phyloP scores from a whole-genome alignment of 92 coral and sea anemone genomes.

The Epizoanthus rinbou region DNA sequence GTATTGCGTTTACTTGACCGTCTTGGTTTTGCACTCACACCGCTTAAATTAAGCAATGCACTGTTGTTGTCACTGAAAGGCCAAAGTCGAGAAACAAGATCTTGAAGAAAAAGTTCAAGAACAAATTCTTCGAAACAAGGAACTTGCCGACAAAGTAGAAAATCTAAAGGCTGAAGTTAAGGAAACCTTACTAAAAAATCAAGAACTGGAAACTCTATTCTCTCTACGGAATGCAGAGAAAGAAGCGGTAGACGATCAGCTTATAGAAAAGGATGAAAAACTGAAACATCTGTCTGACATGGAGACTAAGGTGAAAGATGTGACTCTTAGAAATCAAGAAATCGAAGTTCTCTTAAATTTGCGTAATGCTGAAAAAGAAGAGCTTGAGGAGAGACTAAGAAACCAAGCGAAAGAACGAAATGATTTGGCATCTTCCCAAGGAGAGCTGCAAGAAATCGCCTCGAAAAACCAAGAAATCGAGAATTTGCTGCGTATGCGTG shows the following conservation, averaged over 20 bases:
- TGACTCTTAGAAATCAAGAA: slow-evolving; percentile 55
- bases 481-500: slow-evolving; percentile 71
- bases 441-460: slow-evolving; percentile 74
- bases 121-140: slow-evolving; percentile 48
- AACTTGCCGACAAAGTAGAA: slow-evolving; percentile 38
- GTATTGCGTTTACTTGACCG: too few relatives aligned
- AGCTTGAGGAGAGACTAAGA: slow-evolving; percentile 66
- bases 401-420: slow-evolving; percentile 61
- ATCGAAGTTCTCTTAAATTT: slow-evolving; percentile 59
- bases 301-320: slow-evolving; percentile 56
- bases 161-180: slow-evolving; percentile 42
- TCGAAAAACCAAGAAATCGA: slow-evolving; percentile 79
- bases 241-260: slow-evolving; percentile 52
- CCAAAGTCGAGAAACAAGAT: slow-evolving; percentile 52
- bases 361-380: slow-evolving; percentile 62
- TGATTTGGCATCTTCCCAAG: slow-evolving; percentile 80
- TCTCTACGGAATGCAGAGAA: slow-evolving; percentile 54
- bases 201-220: slow-evolving; percentile 52
- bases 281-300: slow-evolving; percentile 44
- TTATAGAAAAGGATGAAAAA: slow-evolving; percentile 49
- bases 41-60: not conserved
- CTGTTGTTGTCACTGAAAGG: slow-evolving; percentile 32
- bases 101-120: slow-evolving; percentile 55
- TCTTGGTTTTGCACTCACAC: not conserved
- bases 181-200: slow-evolving; percentile 46